Conservation (phyloP, 2,113 vertebrate species). For the Pluvianellus socialis region DNA sequence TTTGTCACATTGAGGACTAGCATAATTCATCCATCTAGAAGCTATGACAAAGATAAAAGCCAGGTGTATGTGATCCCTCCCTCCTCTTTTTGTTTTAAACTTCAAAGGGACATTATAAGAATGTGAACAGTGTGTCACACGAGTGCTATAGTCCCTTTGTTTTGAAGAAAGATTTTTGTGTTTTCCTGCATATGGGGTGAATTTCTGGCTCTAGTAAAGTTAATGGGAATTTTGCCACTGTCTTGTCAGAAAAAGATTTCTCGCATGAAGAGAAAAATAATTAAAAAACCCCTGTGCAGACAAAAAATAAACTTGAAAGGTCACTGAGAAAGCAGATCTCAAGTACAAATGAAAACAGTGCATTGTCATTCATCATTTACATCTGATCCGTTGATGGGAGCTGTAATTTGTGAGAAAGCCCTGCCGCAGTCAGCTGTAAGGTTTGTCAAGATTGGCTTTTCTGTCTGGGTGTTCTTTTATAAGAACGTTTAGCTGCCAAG, state of each 20-base stretch:
- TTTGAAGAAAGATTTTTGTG: constrained; percentile 8
- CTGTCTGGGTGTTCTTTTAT: constrained; percentile 40
- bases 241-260: constrained; percentile 34
- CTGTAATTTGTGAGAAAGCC: constrained; percentile 31
- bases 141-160: background rate
- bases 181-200: background rate
- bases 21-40: constrained; percentile 14
- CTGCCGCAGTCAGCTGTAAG: background rate
- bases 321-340: constrained; percentile 12
- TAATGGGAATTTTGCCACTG: constrained; percentile 25
- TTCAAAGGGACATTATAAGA: constrained; percentile 29
- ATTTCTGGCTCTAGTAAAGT: background rate
- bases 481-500: constrained; percentile 8
- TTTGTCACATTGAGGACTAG: background rate
- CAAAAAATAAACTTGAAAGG: constrained; percentile 59
- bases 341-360: constrained; percentile 22
- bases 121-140: constrained; percentile 23
- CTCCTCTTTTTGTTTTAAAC: background rate
- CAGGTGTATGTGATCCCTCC: constrained; percentile 3
- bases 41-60: constrained; percentile 16
- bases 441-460: constrained; percentile 7
- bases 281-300: background rate
- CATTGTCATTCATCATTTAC: constrained; percentile 45
- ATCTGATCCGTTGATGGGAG: constrained; percentile 20
- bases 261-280: constrained; percentile 36